These are phyloP conservation scores for Acanthopagrus latus DNA, from an alignment of 2,797 vertebrate genomes.

Conservation along the genomic window DNA sequence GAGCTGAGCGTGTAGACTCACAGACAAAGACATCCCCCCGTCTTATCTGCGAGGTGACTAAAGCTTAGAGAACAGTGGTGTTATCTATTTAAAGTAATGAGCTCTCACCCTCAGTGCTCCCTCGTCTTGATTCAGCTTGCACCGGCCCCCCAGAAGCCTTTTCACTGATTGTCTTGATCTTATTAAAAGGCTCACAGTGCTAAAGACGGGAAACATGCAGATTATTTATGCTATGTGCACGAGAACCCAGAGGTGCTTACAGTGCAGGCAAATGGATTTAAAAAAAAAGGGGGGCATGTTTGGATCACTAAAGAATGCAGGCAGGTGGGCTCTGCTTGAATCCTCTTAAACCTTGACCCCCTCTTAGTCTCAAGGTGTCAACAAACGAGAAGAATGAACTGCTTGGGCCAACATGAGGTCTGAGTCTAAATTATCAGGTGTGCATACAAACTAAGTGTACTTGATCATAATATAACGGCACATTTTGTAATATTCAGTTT, in stretches of 20 bases:
- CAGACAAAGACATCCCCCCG: conserved; percentile 34
- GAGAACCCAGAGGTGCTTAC: conserved; percentile 63
- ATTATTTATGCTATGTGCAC: conserved; percentile 56
- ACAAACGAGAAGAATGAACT: conserved; percentile 47
- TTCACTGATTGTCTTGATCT: conserved; percentile 65
- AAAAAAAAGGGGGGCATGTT: conserved; percentile 46
- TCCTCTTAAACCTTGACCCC: conserved; percentile 75
- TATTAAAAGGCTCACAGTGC: conserved; percentile 61
- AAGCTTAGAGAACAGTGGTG: conserved; percentile 47
- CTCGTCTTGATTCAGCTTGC: conserved; percentile 32
- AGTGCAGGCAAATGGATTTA: conserved; percentile 65
- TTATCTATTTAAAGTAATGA: conserved; percentile 70
- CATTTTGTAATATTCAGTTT: neutral
- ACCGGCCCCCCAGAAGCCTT: conserved; percentile 43
- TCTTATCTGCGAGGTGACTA: conserved; percentile 42
- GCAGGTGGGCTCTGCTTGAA: conserved; percentile 62
- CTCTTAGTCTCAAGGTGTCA: conserved; percentile 54
- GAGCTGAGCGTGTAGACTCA: conserved; percentile 1
- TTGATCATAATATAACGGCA: neutral
- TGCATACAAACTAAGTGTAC: neutral
- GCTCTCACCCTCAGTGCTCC: conserved; percentile 24
- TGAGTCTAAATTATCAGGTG: neutral
- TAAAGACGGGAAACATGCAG: conserved; percentile 66
- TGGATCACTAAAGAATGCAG: conserved; percentile 57
- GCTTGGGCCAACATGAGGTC: neutral